A percentile compares a stretch with the other conserved stretches of the same genome.
phyloP scores from a whole-genome alignment of 2,888 invertebrate genomes.

The Philopedon plagiatum region DNA sequence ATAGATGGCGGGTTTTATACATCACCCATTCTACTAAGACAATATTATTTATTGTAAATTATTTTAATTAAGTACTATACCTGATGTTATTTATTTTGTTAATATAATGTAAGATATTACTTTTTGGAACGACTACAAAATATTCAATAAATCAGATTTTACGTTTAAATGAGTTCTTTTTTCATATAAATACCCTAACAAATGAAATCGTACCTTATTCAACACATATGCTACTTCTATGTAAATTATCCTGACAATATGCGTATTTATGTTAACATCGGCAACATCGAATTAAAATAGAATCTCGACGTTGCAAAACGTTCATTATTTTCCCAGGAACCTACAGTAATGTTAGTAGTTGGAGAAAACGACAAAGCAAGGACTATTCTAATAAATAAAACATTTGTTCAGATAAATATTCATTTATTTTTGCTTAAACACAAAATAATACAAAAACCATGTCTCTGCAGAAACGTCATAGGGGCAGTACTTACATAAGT shows the following conservation, averaged over 20 bases:
- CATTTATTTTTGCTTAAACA: conserved; percentile 40
- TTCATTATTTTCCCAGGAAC: too few species aligned
- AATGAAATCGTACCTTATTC: too few species aligned
- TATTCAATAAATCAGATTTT: conserved; percentile 25
- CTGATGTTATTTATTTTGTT: conserved; percentile 39
- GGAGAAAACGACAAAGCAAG: too few species aligned
- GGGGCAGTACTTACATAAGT: neutral
- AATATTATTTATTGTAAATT: conserved; percentile 49
- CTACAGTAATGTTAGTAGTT: too few species aligned
- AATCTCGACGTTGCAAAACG: too few species aligned
- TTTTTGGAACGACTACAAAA: conserved; percentile 25
- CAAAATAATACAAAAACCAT: conserved; percentile 26
- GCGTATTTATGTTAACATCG: too few species aligned
- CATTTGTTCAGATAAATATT: conserved; percentile 10
- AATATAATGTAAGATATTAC: conserved; percentile 35
- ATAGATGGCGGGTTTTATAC: conserved; percentile 9
- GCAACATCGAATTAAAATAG: too few species aligned
- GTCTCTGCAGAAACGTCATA: conserved; percentile 43
- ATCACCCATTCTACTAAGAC: conserved; percentile 43
- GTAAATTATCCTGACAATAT: too few species aligned
- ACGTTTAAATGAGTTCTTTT: neutral
- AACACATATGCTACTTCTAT: too few species aligned
- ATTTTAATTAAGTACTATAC: conserved; percentile 34
- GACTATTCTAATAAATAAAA: too few species aligned
- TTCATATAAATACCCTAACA: neutral